Evolutionary conservation across 2,888 invertebrate species (phyloP), one percentile per base, ranked within the genome.

Genomic region (Ochropacha duplaris): DNA sequence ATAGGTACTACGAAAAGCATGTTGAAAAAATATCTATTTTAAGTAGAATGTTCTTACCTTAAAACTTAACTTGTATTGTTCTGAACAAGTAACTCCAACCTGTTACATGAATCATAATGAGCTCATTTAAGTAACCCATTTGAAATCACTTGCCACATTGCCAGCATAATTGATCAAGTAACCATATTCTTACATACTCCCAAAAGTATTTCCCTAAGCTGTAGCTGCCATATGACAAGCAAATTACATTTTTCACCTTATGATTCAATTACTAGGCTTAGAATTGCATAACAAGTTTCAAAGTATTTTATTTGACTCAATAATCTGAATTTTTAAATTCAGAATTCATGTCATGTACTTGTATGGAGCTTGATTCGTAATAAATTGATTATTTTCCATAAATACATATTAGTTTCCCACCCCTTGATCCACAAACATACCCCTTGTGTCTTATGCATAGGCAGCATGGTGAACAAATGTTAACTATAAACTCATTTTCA

Each of bases 1-100:
- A 36, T 63, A n/a, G n/a, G n/a, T n/a, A 65, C 62, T 71, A 68
- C 68, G 71, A 66, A 59, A 64, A 70, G 60, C 66, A 68, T 74
- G 71, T 72, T 57, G 57, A 22, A 59, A 71, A 68, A 69, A 60
- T 64, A 60, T 50, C 34, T 54, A 60, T 66, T 58, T n/a, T n/a
- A n/a, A n/a, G n/a, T n/a, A n/a, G n/a, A 55, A 31, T 34, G 55
- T 44, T 59, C 6, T 51, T 59, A 50, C 49, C 49, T 68, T 44
- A 56, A 63, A 22, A 22, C n/a, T n/a, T n/a, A 61, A 61, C 56
- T 50, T 49, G 54, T 57, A 60, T 61, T 67, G 63, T 67, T 71
- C 31, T 58, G n/a, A 55, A 52, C 54, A 51, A 62, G 65, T 57
- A 62, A 59, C 54, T 52, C n/a, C 50, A 28, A 50, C 50, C 50